Conservation (phyloP, 2,888 invertebrate genomes). For the Gibbula magus region DNA sequence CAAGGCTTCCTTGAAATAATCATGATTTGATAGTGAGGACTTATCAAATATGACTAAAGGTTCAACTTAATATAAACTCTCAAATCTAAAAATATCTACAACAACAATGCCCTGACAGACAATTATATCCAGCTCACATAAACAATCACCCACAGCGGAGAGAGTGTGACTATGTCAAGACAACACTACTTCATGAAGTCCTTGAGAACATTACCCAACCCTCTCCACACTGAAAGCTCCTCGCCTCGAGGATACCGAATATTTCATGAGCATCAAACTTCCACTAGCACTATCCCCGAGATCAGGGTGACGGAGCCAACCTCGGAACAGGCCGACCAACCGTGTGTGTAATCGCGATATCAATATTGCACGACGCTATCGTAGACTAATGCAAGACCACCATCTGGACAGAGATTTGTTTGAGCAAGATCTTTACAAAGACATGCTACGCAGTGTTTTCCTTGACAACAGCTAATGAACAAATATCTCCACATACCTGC, state of each 20-base stretch:
- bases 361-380: not conserved
- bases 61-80: too few species aligned
- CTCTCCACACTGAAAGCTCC: not conserved
- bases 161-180: too few species aligned
- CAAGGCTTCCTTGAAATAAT: too few species aligned
- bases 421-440: not conserved
- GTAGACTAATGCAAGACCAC: not conserved
- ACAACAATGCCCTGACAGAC: too few species aligned
- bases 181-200: too few species aligned
- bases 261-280: not conserved
- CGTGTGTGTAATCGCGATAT: not conserved
- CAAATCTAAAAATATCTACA: too few species aligned
- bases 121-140: too few species aligned
- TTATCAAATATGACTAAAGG: too few species aligned
- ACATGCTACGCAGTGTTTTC: not conserved
- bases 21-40: too few species aligned
- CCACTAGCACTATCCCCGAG: not conserved
- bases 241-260: not conserved
- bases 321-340: not conserved
- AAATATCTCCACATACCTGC: not conserved
- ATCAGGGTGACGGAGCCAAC: too few species aligned
- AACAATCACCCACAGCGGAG: too few species aligned
- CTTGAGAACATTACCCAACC: too few species aligned
- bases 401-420: not conserved
- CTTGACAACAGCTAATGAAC: conserved; percentile 4